phyloP scores from a whole-genome alignment of 1,140 invertebrate species.

The Sitophilus oryzae region DNA sequence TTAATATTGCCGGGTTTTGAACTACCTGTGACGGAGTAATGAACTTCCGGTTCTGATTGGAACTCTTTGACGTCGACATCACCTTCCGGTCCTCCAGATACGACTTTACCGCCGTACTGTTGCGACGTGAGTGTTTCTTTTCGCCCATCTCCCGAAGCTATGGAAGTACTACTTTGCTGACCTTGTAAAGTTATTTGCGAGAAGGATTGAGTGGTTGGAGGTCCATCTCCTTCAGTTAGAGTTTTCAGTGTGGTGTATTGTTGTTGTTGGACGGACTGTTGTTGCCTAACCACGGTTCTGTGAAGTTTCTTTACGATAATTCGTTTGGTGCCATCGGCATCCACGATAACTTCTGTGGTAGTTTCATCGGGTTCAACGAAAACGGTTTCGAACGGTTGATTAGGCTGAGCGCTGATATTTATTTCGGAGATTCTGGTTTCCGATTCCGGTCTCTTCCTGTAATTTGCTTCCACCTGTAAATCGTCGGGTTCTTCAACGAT shows the following conservation, averaged over 20 bases:
- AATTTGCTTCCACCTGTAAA: slow-evolving; percentile 68
- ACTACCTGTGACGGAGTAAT: slow-evolving; percentile 49
- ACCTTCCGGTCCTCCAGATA: slow-evolving; percentile 54
- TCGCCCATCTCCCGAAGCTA: slow-evolving; percentile 56
- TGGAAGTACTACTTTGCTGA: slow-evolving; percentile 58
- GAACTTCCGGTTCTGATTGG: slow-evolving; percentile 51
- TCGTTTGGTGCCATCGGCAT: slow-evolving; percentile 72
- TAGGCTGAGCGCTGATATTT: slow-evolving; percentile 58
- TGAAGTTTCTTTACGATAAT: slow-evolving; percentile 68
- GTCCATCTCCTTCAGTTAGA: slow-evolving; percentile 44
- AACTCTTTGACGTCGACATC: slow-evolving; percentile 60
- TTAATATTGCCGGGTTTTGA: slow-evolving; percentile 51
- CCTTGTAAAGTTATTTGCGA: slow-evolving; percentile 59
- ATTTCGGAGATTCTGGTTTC: slow-evolving; percentile 50
- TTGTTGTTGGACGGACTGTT: slow-evolving; percentile 49
- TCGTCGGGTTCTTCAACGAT: slow-evolving; percentile 49
- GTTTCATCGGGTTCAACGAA: slow-evolving; percentile 71
- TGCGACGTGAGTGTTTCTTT: slow-evolving; percentile 55
- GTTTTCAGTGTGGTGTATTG: slow-evolving; percentile 38
- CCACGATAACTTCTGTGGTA: slow-evolving; percentile 70
- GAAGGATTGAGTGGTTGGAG: slow-evolving; percentile 51
- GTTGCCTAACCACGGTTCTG: slow-evolving; percentile 51
- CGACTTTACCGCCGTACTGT: slow-evolving; percentile 55
- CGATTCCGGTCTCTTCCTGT: slow-evolving; percentile 51
- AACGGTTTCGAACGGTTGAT: slow-evolving; percentile 70